Percentiles rank a stretch among this genome's conserved stretches.
Evolutionary conservation across 2,888 invertebrate genomes (phyloP).

Genomic region (Hirtodrosophila alboralis): DNA sequence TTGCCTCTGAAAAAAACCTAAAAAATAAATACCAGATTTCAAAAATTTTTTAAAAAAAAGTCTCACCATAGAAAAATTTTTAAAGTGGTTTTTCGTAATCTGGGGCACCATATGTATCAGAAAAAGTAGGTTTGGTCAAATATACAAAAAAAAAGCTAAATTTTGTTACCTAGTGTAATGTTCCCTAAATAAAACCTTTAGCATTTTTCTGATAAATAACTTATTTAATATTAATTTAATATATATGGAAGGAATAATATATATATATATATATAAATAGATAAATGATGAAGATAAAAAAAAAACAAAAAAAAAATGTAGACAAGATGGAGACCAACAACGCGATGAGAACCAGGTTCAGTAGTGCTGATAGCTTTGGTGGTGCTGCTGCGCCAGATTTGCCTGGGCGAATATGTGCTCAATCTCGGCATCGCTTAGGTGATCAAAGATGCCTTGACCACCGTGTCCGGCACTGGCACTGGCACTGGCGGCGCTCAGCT

Average conservation of each 20-base stretch:
- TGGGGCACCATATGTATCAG: no score
- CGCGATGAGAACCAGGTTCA: conserved; percentile 9
- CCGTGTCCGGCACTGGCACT: conserved; percentile 36
- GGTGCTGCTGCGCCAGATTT: conserved; percentile 69
- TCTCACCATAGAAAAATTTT: no score
- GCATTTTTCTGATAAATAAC: conserved; percentile 59
- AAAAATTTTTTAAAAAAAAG: no score
- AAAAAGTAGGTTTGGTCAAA: no score
- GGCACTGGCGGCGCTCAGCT: conserved; percentile 41
- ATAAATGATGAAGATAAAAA: conserved; percentile 26
- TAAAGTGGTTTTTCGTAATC: no score
- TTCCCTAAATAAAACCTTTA: not conserved
- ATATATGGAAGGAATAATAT: conserved; percentile 27
- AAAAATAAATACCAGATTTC: no score
- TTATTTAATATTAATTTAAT: conserved; percentile 68
- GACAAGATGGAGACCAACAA: conserved; percentile 25
- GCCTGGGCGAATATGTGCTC: conserved; percentile 81
- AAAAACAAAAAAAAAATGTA: conserved; percentile 30
- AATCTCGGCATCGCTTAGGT: conserved; percentile 77
- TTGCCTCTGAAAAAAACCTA: no score
- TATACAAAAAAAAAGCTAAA: no score
- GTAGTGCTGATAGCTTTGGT: conserved; percentile 60
- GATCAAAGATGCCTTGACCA: conserved; percentile 70
- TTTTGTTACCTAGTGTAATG: no score
- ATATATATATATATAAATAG: conserved; percentile 2